Evolutionary conservation across 1,140 invertebrate species (phyloP).

Genomic region (Batillaria attramentaria): DNA sequence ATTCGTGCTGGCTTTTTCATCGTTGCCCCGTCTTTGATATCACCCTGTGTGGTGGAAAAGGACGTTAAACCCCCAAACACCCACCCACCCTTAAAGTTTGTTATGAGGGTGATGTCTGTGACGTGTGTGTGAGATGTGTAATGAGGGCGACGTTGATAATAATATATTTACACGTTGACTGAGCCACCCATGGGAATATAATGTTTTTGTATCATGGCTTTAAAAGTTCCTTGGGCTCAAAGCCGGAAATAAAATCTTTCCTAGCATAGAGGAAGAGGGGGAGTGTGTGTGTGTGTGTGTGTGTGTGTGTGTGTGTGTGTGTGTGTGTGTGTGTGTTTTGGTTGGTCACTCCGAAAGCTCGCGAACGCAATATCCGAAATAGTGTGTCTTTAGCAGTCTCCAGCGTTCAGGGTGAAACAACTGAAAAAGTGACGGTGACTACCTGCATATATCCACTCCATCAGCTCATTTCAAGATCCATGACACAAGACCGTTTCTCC

Average conservation of each 20-base stretch:
- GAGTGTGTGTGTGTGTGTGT: constrained; percentile 13
- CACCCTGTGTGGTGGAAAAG: no score
- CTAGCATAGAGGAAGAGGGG: background rate
- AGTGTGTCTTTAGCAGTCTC: background rate
- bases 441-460: constrained; percentile 11
- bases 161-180: background rate
- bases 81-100: no score
- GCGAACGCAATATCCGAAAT: no score
- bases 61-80: no score
- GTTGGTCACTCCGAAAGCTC: no score
- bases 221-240: background rate
- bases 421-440: background rate
- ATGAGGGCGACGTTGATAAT: no score
- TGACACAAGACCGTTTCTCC: no score
- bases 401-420: background rate
- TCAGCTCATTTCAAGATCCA: no score
- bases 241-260: background rate
- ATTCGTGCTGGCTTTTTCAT: no score
- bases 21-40: no score
- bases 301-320: constrained; percentile 11
- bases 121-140: no score
- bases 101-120: no score
- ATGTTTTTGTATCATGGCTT: background rate
- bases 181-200: background rate
- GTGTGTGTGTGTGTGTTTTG: constrained; percentile 6